phyloP scores from a whole-genome alignment of 2,888 invertebrate genomes.

The Rhimphoctona megacephalus region DNA sequence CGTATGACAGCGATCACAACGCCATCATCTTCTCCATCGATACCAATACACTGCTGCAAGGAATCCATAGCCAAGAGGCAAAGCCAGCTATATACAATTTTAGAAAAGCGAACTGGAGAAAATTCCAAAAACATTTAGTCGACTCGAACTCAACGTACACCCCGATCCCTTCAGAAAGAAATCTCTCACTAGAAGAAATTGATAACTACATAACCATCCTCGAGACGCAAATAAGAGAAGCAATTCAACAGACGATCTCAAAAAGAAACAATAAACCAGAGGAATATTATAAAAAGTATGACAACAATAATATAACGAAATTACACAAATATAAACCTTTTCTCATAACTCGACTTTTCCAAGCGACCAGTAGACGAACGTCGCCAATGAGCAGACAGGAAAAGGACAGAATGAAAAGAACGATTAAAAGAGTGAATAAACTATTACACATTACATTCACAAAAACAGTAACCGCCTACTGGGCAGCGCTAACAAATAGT shows the following conservation, averaged over 20 bases:
- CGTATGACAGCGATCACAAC: conserved; percentile 1
- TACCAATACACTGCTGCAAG: not conserved
- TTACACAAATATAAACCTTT: conserved; percentile 52
- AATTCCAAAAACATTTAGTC: conserved; percentile 22
- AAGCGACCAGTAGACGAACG: not conserved
- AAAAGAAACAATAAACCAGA: not conserved
- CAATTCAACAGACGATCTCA: conserved; percentile 22
- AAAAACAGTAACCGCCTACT: not conserved
- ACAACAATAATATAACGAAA: not conserved
- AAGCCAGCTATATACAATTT: conserved; percentile 15
- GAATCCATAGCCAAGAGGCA: too few relatives aligned
- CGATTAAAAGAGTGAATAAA: not conserved
- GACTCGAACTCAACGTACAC: too few relatives aligned
- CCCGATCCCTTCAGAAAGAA: too few relatives aligned
- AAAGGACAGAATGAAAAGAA: not conserved
- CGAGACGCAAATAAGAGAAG: conserved; percentile 22
- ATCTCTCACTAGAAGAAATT: conserved; percentile 26
- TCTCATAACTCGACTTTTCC: conserved; percentile 36
- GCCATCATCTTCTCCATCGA: conserved; percentile 40
- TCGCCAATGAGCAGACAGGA: not conserved
- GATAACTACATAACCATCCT: conserved; percentile 35
- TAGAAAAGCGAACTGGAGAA: conserved; percentile 54
- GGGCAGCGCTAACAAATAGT: conserved; percentile 23
- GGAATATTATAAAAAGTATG: conserved; percentile 30
- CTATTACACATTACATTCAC: not conserved